Evolutionary conservation across 2,113 vertebrate species (phyloP).

Genomic region (Turdus rufiventris): DNA sequence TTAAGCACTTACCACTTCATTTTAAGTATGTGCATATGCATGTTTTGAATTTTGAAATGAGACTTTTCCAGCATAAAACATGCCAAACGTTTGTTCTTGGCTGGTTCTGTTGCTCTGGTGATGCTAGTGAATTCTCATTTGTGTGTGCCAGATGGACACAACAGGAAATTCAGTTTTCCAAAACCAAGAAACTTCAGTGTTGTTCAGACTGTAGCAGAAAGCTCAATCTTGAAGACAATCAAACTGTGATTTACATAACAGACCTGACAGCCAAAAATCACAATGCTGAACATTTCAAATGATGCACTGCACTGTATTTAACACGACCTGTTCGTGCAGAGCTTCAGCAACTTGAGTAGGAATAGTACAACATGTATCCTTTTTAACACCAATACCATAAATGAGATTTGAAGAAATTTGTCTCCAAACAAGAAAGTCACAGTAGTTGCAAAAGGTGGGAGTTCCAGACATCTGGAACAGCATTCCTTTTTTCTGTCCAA

Average conservation of each 20-base stretch:
- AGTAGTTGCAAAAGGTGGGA: neutral
- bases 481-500: neutral
- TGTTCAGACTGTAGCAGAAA: conserved; percentile 43
- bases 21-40: neutral
- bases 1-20: neutral
- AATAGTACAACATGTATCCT: neutral
- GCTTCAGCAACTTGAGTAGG: neutral
- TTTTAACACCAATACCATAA: neutral
- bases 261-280: conserved; percentile 12
- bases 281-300: neutral
- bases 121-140: conserved; percentile 46
- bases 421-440: conserved; percentile 3
- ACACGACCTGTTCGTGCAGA: neutral
- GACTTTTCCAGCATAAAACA: conserved; percentile 32
- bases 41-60: conserved; percentile 53
- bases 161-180: conserved; percentile 51
- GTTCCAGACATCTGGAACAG: neutral
- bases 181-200: conserved; percentile 50
- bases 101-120: conserved; percentile 50
- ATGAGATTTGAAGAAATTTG: neutral
- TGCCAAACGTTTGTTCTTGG: conserved; percentile 63
- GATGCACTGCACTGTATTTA: neutral
- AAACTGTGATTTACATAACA: conserved; percentile 25
- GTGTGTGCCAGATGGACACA: conserved; percentile 41
- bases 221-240: conserved; percentile 23